Evolutionary conservation across 1,140 invertebrate genomes (phyloP).

Genomic region (Rhagoletis zephyria): DNA sequence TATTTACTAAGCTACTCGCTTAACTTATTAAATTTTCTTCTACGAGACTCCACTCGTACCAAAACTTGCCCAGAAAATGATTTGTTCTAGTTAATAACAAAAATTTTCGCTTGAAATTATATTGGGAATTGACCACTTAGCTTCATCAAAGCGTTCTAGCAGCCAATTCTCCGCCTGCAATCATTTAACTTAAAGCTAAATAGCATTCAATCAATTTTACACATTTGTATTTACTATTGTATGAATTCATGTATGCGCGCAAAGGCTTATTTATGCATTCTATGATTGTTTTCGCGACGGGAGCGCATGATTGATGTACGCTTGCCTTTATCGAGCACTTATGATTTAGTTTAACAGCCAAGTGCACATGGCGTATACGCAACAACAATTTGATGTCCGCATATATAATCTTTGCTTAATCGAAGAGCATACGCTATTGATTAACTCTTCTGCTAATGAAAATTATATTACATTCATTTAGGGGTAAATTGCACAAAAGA

Average conservation of each 20-base stretch:
- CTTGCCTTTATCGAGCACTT: background rate
- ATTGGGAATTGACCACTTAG: too few relatives aligned
- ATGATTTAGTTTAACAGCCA: background rate
- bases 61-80: too few relatives aligned
- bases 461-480: constrained; percentile 17
- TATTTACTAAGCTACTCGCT: too few relatives aligned
- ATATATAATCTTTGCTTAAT: too few relatives aligned
- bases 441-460: constrained; percentile 1
- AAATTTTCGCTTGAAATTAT: too few relatives aligned
- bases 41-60: too few relatives aligned
- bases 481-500: background rate
- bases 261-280: background rate
- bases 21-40: too few relatives aligned
- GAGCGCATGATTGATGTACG: background rate
- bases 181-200: constrained; percentile 14
- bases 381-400: background rate
- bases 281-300: background rate
- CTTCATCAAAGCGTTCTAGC: background rate
- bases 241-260: background rate
- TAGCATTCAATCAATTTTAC: background rate
- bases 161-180: background rate
- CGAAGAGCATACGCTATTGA: background rate
- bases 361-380: background rate
- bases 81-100: too few relatives aligned
- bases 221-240: background rate